Evolutionary conservation across 2,113 vertebrate genomes (phyloP), one percentile per base, ranked within the genome.

Genomic region (Typhlomys cinereus): DNA sequence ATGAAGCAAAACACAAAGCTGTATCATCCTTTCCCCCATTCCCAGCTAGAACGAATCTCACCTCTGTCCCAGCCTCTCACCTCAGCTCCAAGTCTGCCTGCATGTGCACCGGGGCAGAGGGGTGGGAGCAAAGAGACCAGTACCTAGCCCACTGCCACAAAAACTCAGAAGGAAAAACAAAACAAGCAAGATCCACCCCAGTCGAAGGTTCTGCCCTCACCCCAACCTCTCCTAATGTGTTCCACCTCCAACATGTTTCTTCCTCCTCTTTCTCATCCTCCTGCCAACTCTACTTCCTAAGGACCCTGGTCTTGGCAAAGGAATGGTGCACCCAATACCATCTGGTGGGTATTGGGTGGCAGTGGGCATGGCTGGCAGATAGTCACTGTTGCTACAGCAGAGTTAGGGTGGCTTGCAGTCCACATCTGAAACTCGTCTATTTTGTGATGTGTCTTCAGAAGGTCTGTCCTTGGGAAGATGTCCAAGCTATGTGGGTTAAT

Each of bases 371-470:
- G 11, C 7, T 3, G 15, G 39, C 36, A 7, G 21, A 50, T 57
- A 52, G 70, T n/a, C n/a, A n/a, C 64, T 39, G 25, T 21, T 44
- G 84, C 59, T 50, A 17, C 57, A 44, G 46, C 12, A 69, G 44
- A 88, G 46, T 2, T 0, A 11, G 54, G 36, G 41, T 29, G 41
- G 46, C 23, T 39, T 46, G 57, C 23, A n/a, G 31, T 27, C 25
- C 34, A 29, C 52, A 73, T 25, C 76, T 66, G 84, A 84, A 64
- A 12, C n/a, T 54, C 52, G 8, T 70, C 59, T 66, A 44, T 75
- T 88, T 76, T 71, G 46, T 75, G 86, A 71, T 83, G 44, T 78
- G 44, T 74, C 92, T 93, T 92, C 31, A 66, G 61, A 75, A 93
- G 39, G 10, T 76, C 92, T 89, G 66, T 59, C 71, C 73, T 89